Conservation (phyloP, 2,113 vertebrate species). For the Oriolus oriolus region DNA sequence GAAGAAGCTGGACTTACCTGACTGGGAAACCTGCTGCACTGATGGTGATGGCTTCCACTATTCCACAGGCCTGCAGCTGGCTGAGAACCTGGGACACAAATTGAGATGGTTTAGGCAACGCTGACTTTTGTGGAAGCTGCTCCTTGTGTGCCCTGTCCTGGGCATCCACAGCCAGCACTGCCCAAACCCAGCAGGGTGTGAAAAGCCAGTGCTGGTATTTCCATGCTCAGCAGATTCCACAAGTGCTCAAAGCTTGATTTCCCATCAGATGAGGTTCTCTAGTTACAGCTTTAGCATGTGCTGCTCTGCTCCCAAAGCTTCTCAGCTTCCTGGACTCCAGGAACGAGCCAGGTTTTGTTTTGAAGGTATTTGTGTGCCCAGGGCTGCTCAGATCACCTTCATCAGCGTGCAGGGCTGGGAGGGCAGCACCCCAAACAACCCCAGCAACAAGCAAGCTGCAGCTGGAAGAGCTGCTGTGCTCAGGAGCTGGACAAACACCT, state of each 20-base stretch:
- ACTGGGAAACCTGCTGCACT: constrained; percentile 96
- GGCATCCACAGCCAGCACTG: not conserved
- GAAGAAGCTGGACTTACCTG: constrained; percentile 70
- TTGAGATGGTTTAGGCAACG: not conserved
- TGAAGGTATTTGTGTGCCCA: not conserved
- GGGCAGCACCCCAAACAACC: not conserved
- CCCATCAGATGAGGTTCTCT: not conserved
- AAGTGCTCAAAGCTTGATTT: not conserved
- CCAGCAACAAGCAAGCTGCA: not conserved
- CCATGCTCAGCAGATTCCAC: not conserved
- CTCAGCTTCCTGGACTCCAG: not conserved
- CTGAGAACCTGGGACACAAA: constrained; percentile 80
- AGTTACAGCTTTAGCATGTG: not conserved
- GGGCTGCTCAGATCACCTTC: not conserved
- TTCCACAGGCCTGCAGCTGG: constrained; percentile 93
- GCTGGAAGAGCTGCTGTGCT: not conserved
- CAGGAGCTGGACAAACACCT: not conserved
- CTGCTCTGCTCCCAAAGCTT: not conserved
- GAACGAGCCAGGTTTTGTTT: not conserved
- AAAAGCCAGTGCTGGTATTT: not conserved
- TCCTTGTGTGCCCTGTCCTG: not conserved
- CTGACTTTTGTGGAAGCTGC: not conserved
- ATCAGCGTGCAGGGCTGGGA: not conserved
- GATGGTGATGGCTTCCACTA: constrained; percentile 93
- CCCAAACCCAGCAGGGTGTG: not conserved